Percentiles rank a stretch among this genome's conserved stretches.
Evolutionary conservation across 2,797 vertebrate genomes (phyloP).

Genomic region (Vipera ursinii): DNA sequence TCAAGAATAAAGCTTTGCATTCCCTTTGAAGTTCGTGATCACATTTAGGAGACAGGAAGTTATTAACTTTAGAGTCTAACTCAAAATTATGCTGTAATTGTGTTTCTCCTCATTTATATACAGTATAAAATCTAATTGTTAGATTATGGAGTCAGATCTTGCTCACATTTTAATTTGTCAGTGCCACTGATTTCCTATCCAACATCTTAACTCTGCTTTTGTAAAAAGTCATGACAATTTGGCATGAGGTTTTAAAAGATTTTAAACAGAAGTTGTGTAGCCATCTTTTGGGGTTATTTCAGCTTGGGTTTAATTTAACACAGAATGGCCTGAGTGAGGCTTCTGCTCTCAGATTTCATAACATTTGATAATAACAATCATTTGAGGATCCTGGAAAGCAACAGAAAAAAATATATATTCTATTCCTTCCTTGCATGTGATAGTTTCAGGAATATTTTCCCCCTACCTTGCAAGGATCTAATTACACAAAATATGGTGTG

Average conservation of each 20-base stretch:
- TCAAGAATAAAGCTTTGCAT: not conserved
- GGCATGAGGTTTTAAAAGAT: not conserved
- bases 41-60: not conserved
- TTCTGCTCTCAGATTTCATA: not conserved
- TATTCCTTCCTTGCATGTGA: not conserved
- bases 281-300: not conserved
- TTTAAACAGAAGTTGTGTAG: not conserved
- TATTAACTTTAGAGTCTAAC: not conserved
- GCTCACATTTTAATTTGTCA: not conserved
- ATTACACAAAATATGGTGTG: not conserved
- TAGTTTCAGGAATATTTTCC: not conserved
- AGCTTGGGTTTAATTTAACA: not conserved
- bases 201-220: not conserved
- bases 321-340: not conserved
- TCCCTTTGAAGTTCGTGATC: not conserved
- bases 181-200: not conserved
- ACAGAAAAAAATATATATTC: not conserved
- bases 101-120: not conserved
- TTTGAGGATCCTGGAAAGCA: not conserved
- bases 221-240: not conserved
- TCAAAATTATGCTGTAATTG: not conserved
- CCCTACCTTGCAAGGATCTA: not conserved
- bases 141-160: not conserved
- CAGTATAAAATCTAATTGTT: not conserved
- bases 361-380: not conserved